Evolutionary conservation across 2,888 invertebrate species (phyloP).

Genomic region (Argyra leucocephala): DNA sequence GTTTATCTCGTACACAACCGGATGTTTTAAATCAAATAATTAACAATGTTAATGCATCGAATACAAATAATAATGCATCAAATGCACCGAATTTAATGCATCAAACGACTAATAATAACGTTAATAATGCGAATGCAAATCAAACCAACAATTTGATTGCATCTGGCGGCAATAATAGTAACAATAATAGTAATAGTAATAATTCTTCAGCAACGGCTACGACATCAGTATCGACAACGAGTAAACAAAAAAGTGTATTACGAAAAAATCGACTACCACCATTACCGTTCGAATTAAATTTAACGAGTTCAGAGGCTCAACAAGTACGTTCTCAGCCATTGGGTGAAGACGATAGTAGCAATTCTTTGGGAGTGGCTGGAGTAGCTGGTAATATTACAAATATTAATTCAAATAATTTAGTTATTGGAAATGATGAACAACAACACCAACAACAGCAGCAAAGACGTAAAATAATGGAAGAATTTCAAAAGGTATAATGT

Average conservation of each 20-base stretch:
- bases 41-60: conserved; percentile 24
- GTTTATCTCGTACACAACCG: conserved; percentile 25
- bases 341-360: conserved; percentile 38
- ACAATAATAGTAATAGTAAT: neutral
- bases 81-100: conserved; percentile 10
- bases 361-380: conserved; percentile 13
- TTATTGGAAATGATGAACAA: conserved; percentile 15
- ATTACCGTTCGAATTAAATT: conserved; percentile 35
- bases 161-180: neutral
- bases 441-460: conserved; percentile 24
- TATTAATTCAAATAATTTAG: conserved; percentile 14
- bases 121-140: conserved; percentile 15
- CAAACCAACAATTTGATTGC: conserved; percentile 14
- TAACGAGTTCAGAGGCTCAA: conserved; percentile 29
- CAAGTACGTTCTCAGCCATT: conserved; percentile 45
- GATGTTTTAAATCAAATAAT: conserved; percentile 27
- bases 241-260: conserved; percentile 34
- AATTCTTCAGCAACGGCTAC: conserved; percentile 16
- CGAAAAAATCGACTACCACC: conserved; percentile 38
- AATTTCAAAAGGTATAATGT: conserved; percentile 31
- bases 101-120: conserved; percentile 1
- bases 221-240: conserved; percentile 28
- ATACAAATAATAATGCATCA: conserved; percentile 10
- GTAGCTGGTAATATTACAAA: conserved; percentile 18
- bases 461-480: conserved; percentile 35